Conservation (phyloP, 1,140 invertebrate genomes). For the Drosophila pectinifera region DNA sequence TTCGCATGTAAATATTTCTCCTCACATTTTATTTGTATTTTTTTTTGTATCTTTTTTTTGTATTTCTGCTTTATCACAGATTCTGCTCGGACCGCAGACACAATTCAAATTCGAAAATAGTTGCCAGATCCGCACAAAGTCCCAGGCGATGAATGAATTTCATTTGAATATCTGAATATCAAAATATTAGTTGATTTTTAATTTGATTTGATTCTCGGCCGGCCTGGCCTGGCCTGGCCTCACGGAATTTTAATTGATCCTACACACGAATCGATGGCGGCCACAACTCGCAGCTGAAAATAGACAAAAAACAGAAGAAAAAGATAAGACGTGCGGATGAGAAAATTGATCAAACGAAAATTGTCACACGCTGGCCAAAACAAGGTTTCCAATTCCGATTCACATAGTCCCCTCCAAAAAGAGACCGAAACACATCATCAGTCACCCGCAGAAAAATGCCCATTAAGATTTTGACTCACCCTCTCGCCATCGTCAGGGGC, state of each 20-base stretch:
- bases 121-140: conserved; percentile 45
- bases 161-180: conserved; percentile 75
- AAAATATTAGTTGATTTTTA: conserved; percentile 66
- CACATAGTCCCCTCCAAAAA: conserved; percentile 17
- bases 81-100: conserved; percentile 33
- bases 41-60: conserved; percentile 19
- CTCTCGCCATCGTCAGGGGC: conserved; percentile 2
- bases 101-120: conserved; percentile 59
- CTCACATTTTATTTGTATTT: conserved; percentile 46
- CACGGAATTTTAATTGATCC: conserved; percentile 79
- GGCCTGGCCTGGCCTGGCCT: conserved; percentile 40
- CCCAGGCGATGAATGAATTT: conserved; percentile 74
- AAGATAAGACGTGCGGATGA: conserved; percentile 17
- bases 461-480: conserved; percentile 8
- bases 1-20: conserved; percentile 62
- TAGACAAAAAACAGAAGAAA: conserved; percentile 52
- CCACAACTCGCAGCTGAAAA: conserved; percentile 67
- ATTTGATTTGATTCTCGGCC: conserved; percentile 62
- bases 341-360: conserved; percentile 52
- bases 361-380: conserved; percentile 75
- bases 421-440: conserved; percentile 37
- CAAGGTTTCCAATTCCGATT: conserved; percentile 46
- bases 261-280: conserved; percentile 67
- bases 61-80: conserved; percentile 53
- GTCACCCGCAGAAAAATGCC: conserved; percentile 30